Evolutionary conservation across 2,113 vertebrate species (phyloP), one percentile per base, ranked within the genome.

Genomic region (Psophia crepitans): DNA sequence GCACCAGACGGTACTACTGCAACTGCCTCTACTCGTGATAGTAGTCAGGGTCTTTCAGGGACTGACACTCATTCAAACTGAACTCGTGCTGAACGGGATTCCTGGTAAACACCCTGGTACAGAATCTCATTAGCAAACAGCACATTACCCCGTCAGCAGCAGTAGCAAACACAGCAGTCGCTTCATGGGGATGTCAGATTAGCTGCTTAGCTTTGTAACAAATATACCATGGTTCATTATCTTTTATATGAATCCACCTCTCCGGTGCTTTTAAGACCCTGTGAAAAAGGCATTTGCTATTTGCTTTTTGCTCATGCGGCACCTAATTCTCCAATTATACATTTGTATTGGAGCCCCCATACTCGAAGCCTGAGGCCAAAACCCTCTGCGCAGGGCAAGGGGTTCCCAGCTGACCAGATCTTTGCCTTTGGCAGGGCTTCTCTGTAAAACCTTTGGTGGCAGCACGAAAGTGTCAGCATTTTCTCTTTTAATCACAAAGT

Each of bases 161-260:
- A 51, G 78, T 12, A 73, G 81, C 24, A 32, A 64, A 64, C 53
- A 30, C n/a, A 61, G 14, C 68, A 84, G 89, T 28, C 5, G 5
- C 78, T 84, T 89, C 27, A 2, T 32, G n/a, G 54, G 74, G 69
- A 78, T 73, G 93, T 79, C 96, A 93, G 81, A 82, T 90, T 83
- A 94, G 87, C 91, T 89, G 81, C 91, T 94, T 92, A 94, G 87
- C 93, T 85, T 86, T 63, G 93, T 95, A 89, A 96, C 89, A 94
- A 94, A 96, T 91, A 83, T 46, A 89, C 89, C 85, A 89, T 2
- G 84, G 43, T 65, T 96, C 91, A 85, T 94, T 95, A 94, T 93
- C 87, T 84, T 91, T 76, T 58, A 85, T 86, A 94, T 53, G 78
- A 94, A 91, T 74, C 91, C 89, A 90, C 78, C 84, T 95, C 74